These are phyloP conservation scores for Hemistola chrysoprasaria DNA, from an alignment of 2,888 invertebrate genomes.

Conservation along the genomic window DNA sequence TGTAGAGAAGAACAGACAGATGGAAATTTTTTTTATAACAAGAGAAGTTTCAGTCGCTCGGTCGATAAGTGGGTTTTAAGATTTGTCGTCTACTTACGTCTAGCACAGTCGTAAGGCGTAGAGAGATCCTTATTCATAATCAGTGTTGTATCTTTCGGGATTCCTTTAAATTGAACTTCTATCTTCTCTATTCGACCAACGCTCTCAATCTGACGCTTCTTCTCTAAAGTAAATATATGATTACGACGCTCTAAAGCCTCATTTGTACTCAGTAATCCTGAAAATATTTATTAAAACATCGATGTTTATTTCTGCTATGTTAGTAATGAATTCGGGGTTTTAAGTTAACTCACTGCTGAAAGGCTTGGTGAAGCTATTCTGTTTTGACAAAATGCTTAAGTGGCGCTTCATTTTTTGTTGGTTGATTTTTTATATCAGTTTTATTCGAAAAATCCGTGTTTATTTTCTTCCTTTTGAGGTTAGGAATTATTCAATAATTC, in stretches of 20 bases:
- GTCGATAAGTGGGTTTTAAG: not conserved
- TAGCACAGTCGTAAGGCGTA: slow-evolving; percentile 95
- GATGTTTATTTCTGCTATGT: not conserved
- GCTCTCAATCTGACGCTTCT: slow-evolving; percentile 86
- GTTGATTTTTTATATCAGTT: slow-evolving; percentile 21
- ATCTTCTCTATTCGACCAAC: slow-evolving; percentile 96
- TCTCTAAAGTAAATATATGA: slow-evolving; percentile 89
- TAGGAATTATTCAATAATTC: slow-evolving; percentile 12
- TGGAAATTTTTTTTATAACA: too few species aligned
- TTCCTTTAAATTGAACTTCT: slow-evolving; percentile 89
- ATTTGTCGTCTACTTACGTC: slow-evolving; percentile 82
- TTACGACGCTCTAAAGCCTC: slow-evolving; percentile 83
- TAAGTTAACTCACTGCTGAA: slow-evolving; percentile 31
- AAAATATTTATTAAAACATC: slow-evolving; percentile 27
- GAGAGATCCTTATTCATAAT: slow-evolving; percentile 96
- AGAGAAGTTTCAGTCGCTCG: too few species aligned
- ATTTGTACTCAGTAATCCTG: slow-evolving; percentile 73
- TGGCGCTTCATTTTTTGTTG: slow-evolving; percentile 51
- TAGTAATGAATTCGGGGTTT: not conserved
- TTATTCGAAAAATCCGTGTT: slow-evolving; percentile 3
- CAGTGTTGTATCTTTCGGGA: slow-evolving; percentile 87
- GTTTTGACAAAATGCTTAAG: slow-evolving; percentile 45
- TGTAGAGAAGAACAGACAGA: too few species aligned
- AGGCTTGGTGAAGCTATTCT: slow-evolving; percentile 37
- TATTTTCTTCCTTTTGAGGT: slow-evolving; percentile 32